A percentile compares a stretch with the other conserved stretches of the same genome.
These are phyloP conservation scores for Amblyopsis rosae DNA, from an alignment of 2,113 vertebrate species.

Conservation along the genomic window DNA sequence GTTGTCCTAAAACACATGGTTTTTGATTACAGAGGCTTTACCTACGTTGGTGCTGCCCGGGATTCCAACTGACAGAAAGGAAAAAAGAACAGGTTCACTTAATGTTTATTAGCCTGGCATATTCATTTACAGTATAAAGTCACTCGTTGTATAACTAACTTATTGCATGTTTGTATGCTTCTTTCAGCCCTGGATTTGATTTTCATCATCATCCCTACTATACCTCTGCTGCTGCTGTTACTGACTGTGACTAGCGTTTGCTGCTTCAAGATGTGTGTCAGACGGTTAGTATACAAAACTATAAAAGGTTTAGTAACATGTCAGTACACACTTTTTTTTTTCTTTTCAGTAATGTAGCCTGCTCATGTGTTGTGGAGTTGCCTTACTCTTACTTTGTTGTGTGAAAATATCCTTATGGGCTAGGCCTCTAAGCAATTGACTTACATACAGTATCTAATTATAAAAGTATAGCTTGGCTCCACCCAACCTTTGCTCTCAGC, in stretches of 20 bases:
- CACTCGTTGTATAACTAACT: not conserved
- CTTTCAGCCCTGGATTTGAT: slow-evolving; percentile 77
- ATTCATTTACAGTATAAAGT: not conserved
- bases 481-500: too few relatives aligned
- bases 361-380: too few relatives aligned
- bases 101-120: not conserved
- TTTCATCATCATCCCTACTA: slow-evolving; percentile 85
- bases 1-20: not conserved
- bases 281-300: slow-evolving; percentile 75
- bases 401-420: too few relatives aligned
- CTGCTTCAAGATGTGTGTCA: slow-evolving; percentile 81
- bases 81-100: slow-evolving; percentile 73
- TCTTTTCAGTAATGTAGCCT: too few relatives aligned
- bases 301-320: not conserved
- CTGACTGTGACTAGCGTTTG: slow-evolving; percentile 75
- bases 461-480: too few relatives aligned
- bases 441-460: too few relatives aligned
- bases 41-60: slow-evolving; percentile 53
- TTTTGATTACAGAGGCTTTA: slow-evolving; percentile 47
- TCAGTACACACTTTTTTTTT: too few relatives aligned
- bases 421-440: too few relatives aligned
- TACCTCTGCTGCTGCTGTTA: slow-evolving; percentile 84
- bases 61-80: slow-evolving; percentile 64
- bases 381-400: too few relatives aligned
- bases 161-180: slow-evolving; percentile 1